Evolutionary conservation across 1,140 invertebrate genomes (phyloP).

Genomic region (Metopolophium dirhodum): DNA sequence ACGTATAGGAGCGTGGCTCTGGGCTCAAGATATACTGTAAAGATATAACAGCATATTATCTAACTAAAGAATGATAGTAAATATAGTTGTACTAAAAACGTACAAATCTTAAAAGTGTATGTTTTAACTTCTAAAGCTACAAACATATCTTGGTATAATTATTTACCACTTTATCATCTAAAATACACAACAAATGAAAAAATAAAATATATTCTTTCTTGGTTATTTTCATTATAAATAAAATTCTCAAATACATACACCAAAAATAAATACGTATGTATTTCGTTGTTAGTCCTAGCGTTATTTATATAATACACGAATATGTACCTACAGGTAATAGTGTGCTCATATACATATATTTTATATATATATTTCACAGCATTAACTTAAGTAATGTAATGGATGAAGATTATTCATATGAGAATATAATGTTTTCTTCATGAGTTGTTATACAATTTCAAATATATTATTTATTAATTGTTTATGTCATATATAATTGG

Average conservation of each 20-base stretch:
- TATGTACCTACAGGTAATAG: not conserved
- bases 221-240: not conserved
- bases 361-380: not conserved
- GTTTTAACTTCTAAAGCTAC: not conserved
- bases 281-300: not conserved
- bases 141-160: not conserved
- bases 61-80: not conserved
- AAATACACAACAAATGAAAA: not conserved
- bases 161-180: not conserved
- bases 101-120: not conserved
- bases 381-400: not conserved
- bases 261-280: not conserved
- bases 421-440: not conserved
- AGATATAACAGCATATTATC: not conserved
- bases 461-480: not conserved
- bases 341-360: not conserved
- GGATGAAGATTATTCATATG: not conserved
- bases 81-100: not conserved
- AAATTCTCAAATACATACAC: not conserved
- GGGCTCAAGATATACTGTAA: not conserved
- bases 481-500: not conserved
- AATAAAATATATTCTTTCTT: not conserved
- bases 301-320: not conserved
- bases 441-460: not conserved
- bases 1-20: not conserved